Evolutionary conservation across 92 coral and sea anemone genomes (phyloP), one percentile per base, ranked within the genome.

Genomic region (Paramuricea clavata): DNA sequence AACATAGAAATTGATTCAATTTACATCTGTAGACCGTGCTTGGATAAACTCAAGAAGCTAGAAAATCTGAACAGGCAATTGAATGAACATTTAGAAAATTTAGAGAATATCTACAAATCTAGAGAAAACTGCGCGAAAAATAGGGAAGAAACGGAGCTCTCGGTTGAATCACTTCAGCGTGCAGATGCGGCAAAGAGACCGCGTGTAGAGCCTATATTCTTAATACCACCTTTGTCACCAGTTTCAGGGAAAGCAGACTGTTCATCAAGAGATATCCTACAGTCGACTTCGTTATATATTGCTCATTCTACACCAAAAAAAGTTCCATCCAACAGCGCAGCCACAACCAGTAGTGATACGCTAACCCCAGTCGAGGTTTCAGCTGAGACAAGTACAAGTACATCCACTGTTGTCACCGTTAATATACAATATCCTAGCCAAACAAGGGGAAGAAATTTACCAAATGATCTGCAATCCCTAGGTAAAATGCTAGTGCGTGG

Each of bases 401-500:
- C 39, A 64, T 6, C 21, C 8, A 27, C 72, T 64, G 72, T 64
- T 64, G 33, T 33, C 15, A 34, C 42, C 2, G 50, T 69, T 10
- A 17, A 31, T 42, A 1, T 34, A 6, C 76, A 69, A 42, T 34
- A 26, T n/a, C 43, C 76, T 25, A 23, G 62, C 35, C 74, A 64
- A 52, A 65, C 69, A 7, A 43, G 31, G 65, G 67, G 64, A 36
- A 81, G 81, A 69, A 68, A 79, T 6, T 85, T 92, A 6, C 94
- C 94, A 13, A 80, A 83, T 42, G 92, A 88, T 47, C 54, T 92
- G 0, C 91, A 90, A 35, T 83, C 86, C 33, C 77, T 92, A 0
- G 90, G 95, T 7, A 90, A 92, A 81, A 92, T 90, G 93, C 82
- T 92, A 7, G 88, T 82, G 19, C 33, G 86, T 1, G 90, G 92